phyloP scores from a whole-genome alignment of 1,140 invertebrate species.

The Drosophila sulfurigaster region DNA sequence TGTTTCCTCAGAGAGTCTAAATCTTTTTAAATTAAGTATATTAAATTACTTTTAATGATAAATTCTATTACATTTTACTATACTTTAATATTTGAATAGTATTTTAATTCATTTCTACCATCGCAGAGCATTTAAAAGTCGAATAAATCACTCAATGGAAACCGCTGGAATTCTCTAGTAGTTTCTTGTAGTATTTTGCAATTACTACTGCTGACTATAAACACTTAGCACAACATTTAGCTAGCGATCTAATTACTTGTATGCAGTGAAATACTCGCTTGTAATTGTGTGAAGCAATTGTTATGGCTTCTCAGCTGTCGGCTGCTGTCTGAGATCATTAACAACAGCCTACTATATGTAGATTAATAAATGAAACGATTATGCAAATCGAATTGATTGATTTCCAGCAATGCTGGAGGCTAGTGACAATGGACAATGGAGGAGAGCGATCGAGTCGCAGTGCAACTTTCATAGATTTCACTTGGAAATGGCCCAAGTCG shows the following conservation, averaged over 20 bases:
- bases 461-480: slow-evolving; percentile 81
- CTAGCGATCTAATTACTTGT: background rate
- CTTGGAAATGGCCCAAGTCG: slow-evolving; percentile 77
- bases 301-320: slow-evolving; percentile 19
- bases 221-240: background rate
- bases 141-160: background rate
- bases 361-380: slow-evolving; percentile 13
- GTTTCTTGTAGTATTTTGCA: slow-evolving; percentile 8
- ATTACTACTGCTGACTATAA: background rate
- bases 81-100: too few species aligned
- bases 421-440: slow-evolving; percentile 2
- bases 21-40: too few species aligned
- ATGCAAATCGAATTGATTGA: slow-evolving; percentile 36
- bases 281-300: background rate
- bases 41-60: too few species aligned
- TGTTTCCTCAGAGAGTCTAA: too few species aligned
- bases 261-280: background rate
- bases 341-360: slow-evolving; percentile 5
- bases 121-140: slow-evolving; percentile 1
- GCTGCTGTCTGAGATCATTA: slow-evolving; percentile 17
- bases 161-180: background rate
- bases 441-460: slow-evolving; percentile 16
- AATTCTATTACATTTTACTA: too few species aligned
- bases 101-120: background rate
- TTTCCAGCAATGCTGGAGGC: slow-evolving; percentile 41